Base-by-base conservation (phyloP, 2,113 vertebrate species). In the Gavialis gangeticus region DNA sequence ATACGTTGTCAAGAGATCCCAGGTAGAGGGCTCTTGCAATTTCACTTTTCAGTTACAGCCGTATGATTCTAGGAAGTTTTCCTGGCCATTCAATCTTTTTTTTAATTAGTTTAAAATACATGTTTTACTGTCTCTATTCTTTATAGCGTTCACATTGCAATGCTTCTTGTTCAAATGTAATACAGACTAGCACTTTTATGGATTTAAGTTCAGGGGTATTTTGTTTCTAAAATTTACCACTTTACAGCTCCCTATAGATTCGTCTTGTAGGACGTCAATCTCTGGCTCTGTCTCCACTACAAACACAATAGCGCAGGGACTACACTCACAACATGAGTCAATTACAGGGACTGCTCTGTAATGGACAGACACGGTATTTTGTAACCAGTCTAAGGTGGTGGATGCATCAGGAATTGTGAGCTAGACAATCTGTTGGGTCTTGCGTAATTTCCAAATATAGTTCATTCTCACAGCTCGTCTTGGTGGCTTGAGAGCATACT, bases 101-200 rank as follows among this genome's bases (percentile, higher is more conserved):
- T 12, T 21, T 59, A 25, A 18, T 10, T 21, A 63, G 54, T 54
- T 78, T 82, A 55, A 66, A 89, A 55, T 3, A 2, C 34, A 19
- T 55, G 0, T 58, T 54, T 18, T 3, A 66, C 10, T 83, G 9
- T 59, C 79, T 85, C 62, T n/a, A 63, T 27, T 4, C 22, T 55
- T 79, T 1, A 0, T 0, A 81, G 56, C 54, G 21, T 30, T 17
- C 63, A 34, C 0, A 0, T 22, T 60, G 76, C 25, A 62, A 62
- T 1, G 18, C 73, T 1, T 75, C 76, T 56, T 55, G 25, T 66
- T 71, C 76, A n/a, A 55, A 11, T 13, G 14, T 14, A n/a, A 78
- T 46, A 34, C 80, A 92, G 73, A 30, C 73, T 62, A 73, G 82
- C 24, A 55, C 6, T 46, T n/a, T 54, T 18, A 2, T 7, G 78